Conservation (phyloP, 2,888 invertebrate species). For the Altica lythri region DNA sequence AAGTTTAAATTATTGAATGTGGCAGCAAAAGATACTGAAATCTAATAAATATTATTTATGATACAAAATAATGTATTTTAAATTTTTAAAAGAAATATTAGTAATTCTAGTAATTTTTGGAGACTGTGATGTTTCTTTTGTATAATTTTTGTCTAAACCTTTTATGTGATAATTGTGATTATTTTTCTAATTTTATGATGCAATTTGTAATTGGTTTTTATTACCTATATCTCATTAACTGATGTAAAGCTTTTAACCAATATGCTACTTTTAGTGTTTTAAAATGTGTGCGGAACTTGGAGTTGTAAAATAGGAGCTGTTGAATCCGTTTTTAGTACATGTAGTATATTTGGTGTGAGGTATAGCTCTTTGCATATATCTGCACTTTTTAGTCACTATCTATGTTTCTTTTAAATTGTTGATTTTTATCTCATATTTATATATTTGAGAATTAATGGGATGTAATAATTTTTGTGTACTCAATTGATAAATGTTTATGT, state of each 20-base stretch:
- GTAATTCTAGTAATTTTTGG: slow-evolving; percentile 10
- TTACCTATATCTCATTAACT: too few species aligned
- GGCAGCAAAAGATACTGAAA: too few species aligned
- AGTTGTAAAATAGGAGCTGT: too few species aligned
- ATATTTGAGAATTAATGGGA: slow-evolving; percentile 6
- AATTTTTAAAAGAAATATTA: neutral
- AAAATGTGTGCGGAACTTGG: slow-evolving; percentile 7
- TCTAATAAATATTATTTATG: too few species aligned
- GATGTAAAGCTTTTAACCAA: too few species aligned
- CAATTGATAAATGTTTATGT: slow-evolving; percentile 19
- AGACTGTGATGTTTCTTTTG: slow-evolving; percentile 20
- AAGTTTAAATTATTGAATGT: too few species aligned
- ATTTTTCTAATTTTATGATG: too few species aligned
- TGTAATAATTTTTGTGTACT: slow-evolving; percentile 6
- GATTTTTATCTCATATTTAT: slow-evolving; percentile 8
- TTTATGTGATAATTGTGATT: slow-evolving; percentile 16
- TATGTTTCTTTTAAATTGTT: slow-evolving; percentile 7
- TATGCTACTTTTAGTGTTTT: neutral
- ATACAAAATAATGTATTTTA: too few species aligned
- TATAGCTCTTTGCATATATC: slow-evolving; percentile 3
- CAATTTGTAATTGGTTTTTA: too few species aligned
- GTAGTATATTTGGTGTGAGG: slow-evolving; percentile 10
- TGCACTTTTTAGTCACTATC: slow-evolving; percentile 18
- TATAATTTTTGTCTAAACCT: slow-evolving; percentile 9
- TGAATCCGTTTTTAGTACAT: too few species aligned